Base-by-base conservation (phyloP, 2,888 invertebrate genomes). In the Mimas tiliae region DNA sequence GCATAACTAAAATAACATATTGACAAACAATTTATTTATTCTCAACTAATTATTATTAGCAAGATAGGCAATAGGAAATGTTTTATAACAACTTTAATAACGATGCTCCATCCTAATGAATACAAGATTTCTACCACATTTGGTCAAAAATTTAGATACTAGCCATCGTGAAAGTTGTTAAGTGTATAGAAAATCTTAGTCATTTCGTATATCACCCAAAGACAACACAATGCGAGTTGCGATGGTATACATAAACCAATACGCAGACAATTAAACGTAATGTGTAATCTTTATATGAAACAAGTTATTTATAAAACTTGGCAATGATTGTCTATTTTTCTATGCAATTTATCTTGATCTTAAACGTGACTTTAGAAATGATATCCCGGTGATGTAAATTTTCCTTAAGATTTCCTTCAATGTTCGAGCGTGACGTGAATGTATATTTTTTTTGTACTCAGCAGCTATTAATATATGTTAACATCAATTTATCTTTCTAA, bases 301-400 rank as follows among this genome's bases (percentile, higher is more conserved):
- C n/a, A 58, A 58, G 19, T 42, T 58, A 42, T 58, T 58, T 58
- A 19, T 58, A 58, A 58, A 58, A 58, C 58, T 58, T 58, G 58
- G 58, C 58, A 58, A n/a, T 34, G 55, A 38, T n/a, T 42, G 19
- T 12, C 38, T 38, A 58, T 58, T 58, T 55, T 58, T 58, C 55
- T 38, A 38, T 11, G 38, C 55, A 9, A 55, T 55, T 9, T 38
- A 55, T 55, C 55, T 55, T 55, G 38, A 58, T 58, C 58, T 19
- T 7, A 58, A 11, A 58, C 58, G 58, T 58, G 58, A 58, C 19
- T 58, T 58, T 19, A 42, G 42, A 58, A 21, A 11, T 58, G 3
- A 42, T 21, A 58, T 58, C 58, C 58, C 42, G 58, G 12, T 11
- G 42, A 58, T n/a, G 7, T 58, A 38, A 2, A 55, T 55, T 58